Conservation (phyloP, 1,140 invertebrate species). For the Linepithema humile region DNA sequence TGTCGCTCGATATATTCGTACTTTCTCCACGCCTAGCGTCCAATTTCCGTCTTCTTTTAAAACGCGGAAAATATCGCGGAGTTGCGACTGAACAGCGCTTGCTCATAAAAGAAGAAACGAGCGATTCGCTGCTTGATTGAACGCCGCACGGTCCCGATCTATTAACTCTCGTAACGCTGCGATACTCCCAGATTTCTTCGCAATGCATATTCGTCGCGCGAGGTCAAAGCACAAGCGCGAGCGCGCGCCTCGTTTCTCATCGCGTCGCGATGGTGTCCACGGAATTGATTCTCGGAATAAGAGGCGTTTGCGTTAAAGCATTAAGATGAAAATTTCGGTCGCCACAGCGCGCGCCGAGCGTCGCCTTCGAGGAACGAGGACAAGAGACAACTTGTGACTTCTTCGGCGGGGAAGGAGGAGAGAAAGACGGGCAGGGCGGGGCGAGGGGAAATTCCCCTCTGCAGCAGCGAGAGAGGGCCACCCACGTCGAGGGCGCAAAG, state of each 20-base stretch:
- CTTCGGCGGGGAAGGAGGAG: constrained; percentile 53
- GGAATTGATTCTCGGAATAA: constrained; percentile 29
- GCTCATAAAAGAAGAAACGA: too few species aligned
- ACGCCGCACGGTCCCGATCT: neutral
- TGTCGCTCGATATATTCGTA: neutral
- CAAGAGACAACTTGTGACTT: constrained; percentile 70
- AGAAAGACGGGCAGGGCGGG: constrained; percentile 41
- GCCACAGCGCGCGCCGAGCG: constrained; percentile 5
- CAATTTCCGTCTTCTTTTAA: neutral
- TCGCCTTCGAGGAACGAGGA: constrained; percentile 66
- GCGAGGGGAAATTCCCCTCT: constrained; percentile 71
- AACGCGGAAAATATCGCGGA: neutral
- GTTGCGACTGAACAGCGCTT: too few species aligned
- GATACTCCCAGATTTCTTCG: neutral
- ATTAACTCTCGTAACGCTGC: neutral
- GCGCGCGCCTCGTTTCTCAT: neutral
- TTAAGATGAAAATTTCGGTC: constrained; percentile 54
- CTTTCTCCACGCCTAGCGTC: neutral
- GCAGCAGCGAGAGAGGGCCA: constrained; percentile 76
- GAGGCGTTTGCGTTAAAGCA: constrained; percentile 4
- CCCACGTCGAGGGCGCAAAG: constrained; percentile 83
- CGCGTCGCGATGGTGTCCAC: neutral
- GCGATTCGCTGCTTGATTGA: neutral
- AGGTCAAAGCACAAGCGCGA: neutral
- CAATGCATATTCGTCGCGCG: neutral